Base-by-base conservation (phyloP, 2,888 invertebrate genomes). In the Venusia cambrica region DNA sequence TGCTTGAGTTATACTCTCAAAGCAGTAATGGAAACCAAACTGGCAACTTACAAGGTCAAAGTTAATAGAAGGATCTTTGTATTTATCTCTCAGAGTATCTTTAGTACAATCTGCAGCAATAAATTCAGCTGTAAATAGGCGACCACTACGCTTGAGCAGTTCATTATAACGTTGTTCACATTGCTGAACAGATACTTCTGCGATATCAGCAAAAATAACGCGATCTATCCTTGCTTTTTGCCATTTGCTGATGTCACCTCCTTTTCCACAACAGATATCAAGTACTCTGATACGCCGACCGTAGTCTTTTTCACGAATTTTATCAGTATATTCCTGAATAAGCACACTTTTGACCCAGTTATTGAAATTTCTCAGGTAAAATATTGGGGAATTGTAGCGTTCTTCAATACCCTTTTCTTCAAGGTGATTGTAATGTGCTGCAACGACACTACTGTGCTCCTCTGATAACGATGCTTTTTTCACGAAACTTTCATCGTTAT, bases 321-420 rank as follows among this genome's bases (percentile, higher is more conserved):
- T 92, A 45, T 84, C 90, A 57, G 91, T 83, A 75, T 93, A 93
- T 79, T 94, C 91, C 89, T 95, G 92, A 57, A 99, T 98, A 0
- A 98, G 88, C 88, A 97, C 95, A 74, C 96, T 96, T 85, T 99
- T 99, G 5, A 98, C 92, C 99, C 99, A 99, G 75, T 99, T 99
- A 75, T 99, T 99, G 69, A 99, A 98, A 79, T 98, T 99, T 51
- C 99, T 90, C 87, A 99, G 90, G 69, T 94, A 93, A 59, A 96
- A 94, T 55, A 99, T 99, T 11, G 96, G 92, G 11, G 98, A 98
- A 60, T 95, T 92, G 49, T 92, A 92, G 25, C 99, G 89, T 54
- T 93, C 93, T 25, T 89, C 90, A 17, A 96, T 74, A 0, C 97
- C 97, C 57, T 92, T 92, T 53, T 97, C 95, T 73, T 94, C 92